Evolutionary conservation across 2,113 vertebrate genomes (phyloP).

Genomic region (Scytalopus superciliaris): DNA sequence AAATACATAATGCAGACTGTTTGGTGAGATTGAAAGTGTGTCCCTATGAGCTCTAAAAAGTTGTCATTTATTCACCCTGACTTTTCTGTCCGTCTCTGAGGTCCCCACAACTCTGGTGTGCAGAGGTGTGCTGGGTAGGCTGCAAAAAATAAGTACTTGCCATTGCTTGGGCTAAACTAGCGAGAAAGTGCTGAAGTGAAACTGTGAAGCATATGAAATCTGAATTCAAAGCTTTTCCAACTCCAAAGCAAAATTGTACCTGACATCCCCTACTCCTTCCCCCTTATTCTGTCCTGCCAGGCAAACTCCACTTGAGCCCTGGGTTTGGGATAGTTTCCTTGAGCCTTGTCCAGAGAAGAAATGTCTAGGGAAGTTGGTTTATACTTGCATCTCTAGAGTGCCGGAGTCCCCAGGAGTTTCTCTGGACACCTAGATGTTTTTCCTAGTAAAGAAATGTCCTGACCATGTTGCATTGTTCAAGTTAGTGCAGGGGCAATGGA

Average conservation of each 20-base stretch:
- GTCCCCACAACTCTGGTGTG: neutral
- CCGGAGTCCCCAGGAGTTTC: neutral
- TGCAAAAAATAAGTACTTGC: neutral
- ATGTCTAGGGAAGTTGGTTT: neutral
- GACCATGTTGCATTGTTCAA: accelerated
- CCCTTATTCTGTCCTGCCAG: neutral
- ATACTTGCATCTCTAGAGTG: neutral
- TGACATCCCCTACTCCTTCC: neutral
- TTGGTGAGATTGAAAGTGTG: neutral
- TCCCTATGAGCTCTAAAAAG: neutral
- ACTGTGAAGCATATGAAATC: neutral
- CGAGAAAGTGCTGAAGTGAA: neutral
- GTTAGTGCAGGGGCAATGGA: neutral
- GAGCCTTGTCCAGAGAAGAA: neutral
- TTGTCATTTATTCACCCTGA: neutral
- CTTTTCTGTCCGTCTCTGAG: neutral
- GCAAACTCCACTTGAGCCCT: neutral
- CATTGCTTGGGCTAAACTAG: neutral
- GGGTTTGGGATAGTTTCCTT: neutral
- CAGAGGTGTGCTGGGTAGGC: neutral
- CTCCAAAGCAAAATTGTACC: accelerated
- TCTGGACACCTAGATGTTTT: neutral
- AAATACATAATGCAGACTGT: neutral
- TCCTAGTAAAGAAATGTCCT: neutral
- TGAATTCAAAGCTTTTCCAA: neutral